Evolutionary conservation across 2,113 vertebrate genomes (phyloP), one percentile per base, ranked within the genome.

Genomic region (Alligator sinensis): DNA sequence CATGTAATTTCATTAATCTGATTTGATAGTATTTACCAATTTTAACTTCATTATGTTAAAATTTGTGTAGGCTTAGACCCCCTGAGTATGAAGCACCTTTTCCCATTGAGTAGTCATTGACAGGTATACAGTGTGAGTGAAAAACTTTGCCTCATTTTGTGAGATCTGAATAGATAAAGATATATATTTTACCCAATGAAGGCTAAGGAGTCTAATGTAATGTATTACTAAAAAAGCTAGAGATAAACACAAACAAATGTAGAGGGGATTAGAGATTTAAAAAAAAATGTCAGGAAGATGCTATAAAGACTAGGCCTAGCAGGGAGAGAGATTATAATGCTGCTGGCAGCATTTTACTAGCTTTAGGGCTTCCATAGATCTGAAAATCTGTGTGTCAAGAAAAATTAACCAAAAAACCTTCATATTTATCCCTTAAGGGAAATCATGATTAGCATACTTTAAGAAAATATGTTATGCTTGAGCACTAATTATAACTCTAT

Each of bases 401-500:
- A 85, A 61, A 85, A 88, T 57, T 47, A 77, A 80, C 25, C 22
- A 64, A 72, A 62, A 27, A 77, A 55, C 27, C 57, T 70, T 77
- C 77, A 18, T 27, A 82, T 70, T 55, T 77, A 72, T 82, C 84
- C 62, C 30, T 89, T 84, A 85, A 77, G 82, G 72, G 57, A 88
- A 85, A 27, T 54, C 58, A 81, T 81, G 28, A 89, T 81, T 70
- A n/a, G 30, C 72, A 77, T 77, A 85, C 58, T 77, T 92, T 70
- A 85, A 88, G 68, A 88, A 89, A 92, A 85, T 79, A 79, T 78
- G 57, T 72, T 81, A 86, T 85, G 77, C 58, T 82, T 80, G 61
- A 86, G 24, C 12, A 91, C 34, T 91, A 61, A 61, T 86, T 86
- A 86, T 54, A 66, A 68, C 86, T 78, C 25, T 78, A 82, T 38